Evolutionary conservation across 2,113 vertebrate species (phyloP).

Genomic region (Maccullochella peelii): DNA sequence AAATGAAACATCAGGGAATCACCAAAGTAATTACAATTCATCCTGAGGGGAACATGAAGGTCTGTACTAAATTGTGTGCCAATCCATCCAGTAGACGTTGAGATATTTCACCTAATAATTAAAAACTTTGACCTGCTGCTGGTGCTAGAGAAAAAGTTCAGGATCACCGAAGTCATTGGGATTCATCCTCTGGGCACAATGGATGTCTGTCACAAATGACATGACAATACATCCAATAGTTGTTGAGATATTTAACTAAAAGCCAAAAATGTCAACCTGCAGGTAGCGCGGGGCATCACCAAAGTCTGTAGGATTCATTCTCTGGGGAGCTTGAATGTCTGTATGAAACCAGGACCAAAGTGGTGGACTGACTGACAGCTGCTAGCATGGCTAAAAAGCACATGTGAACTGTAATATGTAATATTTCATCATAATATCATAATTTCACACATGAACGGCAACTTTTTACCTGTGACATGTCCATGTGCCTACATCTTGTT

Average conservation of each 20-base stretch:
- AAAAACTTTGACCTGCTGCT: too few species aligned
- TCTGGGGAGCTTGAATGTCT: background rate
- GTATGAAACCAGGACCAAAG: background rate
- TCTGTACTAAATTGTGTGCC: background rate
- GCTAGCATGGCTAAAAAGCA: background rate
- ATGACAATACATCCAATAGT: background rate
- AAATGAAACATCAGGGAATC: background rate
- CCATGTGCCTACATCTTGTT: background rate
- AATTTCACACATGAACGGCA: background rate
- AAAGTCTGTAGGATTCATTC: background rate
- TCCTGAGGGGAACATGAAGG: background rate
- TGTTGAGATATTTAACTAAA: background rate
- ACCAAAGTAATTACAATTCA: background rate
- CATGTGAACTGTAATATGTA: background rate
- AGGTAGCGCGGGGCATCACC: background rate
- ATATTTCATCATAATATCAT: background rate
- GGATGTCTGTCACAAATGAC: background rate
- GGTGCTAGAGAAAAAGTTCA: background rate
- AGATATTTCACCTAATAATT: background rate
- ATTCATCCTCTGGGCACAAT: background rate
- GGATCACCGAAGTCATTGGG: background rate
- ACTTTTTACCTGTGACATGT: background rate
- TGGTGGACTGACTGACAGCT: background rate
- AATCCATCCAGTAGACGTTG: background rate
- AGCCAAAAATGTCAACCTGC: background rate